Conservation (phyloP, 2,888 invertebrate species). For the Sicus ferrugineus region DNA sequence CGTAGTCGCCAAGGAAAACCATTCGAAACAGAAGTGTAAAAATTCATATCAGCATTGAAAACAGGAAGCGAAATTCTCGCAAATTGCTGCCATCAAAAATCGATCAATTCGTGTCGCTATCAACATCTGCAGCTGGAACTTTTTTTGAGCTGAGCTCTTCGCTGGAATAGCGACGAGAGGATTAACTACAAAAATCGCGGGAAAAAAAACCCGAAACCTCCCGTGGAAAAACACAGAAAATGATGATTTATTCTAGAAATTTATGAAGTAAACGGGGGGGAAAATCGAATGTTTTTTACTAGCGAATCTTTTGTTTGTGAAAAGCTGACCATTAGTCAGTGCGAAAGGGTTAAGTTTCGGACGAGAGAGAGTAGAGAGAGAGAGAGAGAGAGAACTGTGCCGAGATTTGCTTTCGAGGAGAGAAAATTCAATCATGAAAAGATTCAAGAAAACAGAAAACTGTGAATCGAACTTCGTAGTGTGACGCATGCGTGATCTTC, state of each 20-base stretch:
- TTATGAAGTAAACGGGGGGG: neutral
- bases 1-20: neutral
- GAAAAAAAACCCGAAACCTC: neutral
- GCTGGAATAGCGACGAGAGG: neutral
- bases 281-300: neutral
- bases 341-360: too few relatives aligned
- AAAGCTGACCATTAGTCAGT: too few relatives aligned
- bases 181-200: neutral
- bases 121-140: neutral
- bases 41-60: conserved; percentile 11
- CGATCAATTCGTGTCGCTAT: conserved; percentile 26
- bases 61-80: neutral
- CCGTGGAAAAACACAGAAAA: neutral
- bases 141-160: neutral
- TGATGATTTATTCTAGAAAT: neutral
- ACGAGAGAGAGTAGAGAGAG: too few relatives aligned
- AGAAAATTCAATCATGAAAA: too few relatives aligned
- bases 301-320: too few relatives aligned
- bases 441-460: too few relatives aligned
- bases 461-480: too few relatives aligned
- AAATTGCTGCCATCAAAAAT: conserved; percentile 24
- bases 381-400: too few relatives aligned
- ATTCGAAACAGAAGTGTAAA: conserved; percentile 29
- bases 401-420: too few relatives aligned
- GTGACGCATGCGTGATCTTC: too few relatives aligned